Conservation (phyloP, 2,797 vertebrate species). For the Falco cherrug region DNA sequence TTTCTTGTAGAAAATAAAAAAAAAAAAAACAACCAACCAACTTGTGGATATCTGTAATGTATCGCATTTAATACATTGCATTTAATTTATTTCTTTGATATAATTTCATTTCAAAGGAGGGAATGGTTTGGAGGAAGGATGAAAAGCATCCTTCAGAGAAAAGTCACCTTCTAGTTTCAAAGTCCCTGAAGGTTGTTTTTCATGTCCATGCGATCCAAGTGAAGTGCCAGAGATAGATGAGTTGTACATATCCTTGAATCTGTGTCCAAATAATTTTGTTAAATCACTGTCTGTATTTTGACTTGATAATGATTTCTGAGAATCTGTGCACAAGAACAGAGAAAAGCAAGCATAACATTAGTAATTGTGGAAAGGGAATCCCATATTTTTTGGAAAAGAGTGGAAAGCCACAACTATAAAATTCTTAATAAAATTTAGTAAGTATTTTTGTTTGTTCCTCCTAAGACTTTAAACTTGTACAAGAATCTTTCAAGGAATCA, state of each 20-base stretch:
- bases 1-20: background rate
- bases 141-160: background rate
- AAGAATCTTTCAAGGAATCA: background rate
- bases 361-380: background rate
- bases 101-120: background rate
- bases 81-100: background rate
- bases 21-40: too few relatives aligned
- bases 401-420: background rate
- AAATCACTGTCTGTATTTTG: background rate
- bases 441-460: background rate
- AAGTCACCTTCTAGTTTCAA: background rate
- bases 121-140: background rate
- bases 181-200: background rate
- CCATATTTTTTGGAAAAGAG: rapidly evolving
- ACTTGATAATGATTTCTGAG: background rate
- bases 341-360: background rate
- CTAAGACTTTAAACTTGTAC: background rate
- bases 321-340: background rate
- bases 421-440: background rate
- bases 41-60: background rate
- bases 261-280: background rate
- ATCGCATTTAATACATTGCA: background rate
- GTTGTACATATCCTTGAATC: background rate
- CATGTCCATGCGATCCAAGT: background rate
- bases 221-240: background rate